A percentile compares a stretch with the other conserved stretches of the same genome.
Conservation (phyloP, 2,797 vertebrate genomes). For the Phataginus tricuspis region DNA sequence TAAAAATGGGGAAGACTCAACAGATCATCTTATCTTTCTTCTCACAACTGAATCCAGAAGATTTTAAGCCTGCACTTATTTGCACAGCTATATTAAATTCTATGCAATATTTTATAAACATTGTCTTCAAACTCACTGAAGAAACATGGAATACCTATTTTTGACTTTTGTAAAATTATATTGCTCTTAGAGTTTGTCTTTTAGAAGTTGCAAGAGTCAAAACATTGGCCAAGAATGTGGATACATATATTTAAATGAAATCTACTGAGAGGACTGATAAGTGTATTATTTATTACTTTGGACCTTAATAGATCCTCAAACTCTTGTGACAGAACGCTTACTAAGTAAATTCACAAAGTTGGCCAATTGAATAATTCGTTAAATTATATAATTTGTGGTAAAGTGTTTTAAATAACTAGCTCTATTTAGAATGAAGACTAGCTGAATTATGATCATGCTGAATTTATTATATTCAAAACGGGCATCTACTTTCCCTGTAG, state of each 20-base stretch:
- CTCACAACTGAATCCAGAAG: background rate
- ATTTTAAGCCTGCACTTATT: background rate
- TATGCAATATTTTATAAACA: background rate
- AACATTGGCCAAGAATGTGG: background rate
- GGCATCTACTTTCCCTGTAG: background rate
- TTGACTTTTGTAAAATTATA: background rate
- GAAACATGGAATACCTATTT: background rate
- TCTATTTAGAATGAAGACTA: background rate
- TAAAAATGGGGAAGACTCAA: constrained; percentile 6
- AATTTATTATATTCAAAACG: background rate
- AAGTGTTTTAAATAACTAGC: background rate
- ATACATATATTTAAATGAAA: background rate
- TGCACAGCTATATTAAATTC: background rate
- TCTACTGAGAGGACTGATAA: background rate
- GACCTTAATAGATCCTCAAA: background rate
- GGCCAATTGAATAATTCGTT: background rate
- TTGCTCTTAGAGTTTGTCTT: background rate
- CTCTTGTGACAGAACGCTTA: background rate
- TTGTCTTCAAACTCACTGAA: background rate
- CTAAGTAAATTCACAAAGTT: background rate
- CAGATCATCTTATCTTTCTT: background rate
- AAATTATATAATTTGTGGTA: background rate
- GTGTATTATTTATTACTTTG: background rate
- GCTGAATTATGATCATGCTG: background rate
- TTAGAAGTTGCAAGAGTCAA: background rate